Evolutionary conservation across 2,113 vertebrate species (phyloP), one percentile per base, ranked within the genome.

Genomic region (Kryptolebias marmoratus): DNA sequence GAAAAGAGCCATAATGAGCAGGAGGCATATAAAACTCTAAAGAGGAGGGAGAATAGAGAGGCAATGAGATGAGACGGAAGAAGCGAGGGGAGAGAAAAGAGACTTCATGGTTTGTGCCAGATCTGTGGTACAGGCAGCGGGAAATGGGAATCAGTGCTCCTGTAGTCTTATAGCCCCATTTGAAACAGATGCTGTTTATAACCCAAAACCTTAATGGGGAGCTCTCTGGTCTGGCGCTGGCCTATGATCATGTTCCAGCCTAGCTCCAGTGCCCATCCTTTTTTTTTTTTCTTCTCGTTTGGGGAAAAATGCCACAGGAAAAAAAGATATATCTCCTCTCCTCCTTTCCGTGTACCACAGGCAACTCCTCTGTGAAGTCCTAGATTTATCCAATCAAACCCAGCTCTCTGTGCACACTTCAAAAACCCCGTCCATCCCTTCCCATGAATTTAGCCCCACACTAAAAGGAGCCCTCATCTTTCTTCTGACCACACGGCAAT

Each of bases 101-200:
- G 87, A 84, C 76, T 85, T 81, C 73, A 82, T 82, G 53, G 84
- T 85, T 86, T 66, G 83, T 88, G 87, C 84, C 87, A 89, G 88
- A 83, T 89, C 75, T 87, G 75, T 81, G 82, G 77, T 75, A 63
- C 84, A 86, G 85, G 75, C 85, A 85, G 69, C 84, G 82, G 68
- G 88, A 88, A 65, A 86, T 86, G 80, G 75, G 85, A 87, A 73
- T 68, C 79, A 81, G 79, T 71, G 75, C 84, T 86, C 84, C 77
- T 80, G 83, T 80, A 81, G 73, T 87, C 79, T 84, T 84, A 42
- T 42, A 87, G 82, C 83, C 85, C 90, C 86, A 88, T 90, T 90
- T 90, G 87, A 92, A 92, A 91, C 92, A 93, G 89, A 93, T 93
- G 91, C 92, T 89, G 88, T 89, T 91, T 90, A 88, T 91, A 91